Conservation (phyloP, 2,113 vertebrate genomes). For the Plestiodon gilberti region DNA sequence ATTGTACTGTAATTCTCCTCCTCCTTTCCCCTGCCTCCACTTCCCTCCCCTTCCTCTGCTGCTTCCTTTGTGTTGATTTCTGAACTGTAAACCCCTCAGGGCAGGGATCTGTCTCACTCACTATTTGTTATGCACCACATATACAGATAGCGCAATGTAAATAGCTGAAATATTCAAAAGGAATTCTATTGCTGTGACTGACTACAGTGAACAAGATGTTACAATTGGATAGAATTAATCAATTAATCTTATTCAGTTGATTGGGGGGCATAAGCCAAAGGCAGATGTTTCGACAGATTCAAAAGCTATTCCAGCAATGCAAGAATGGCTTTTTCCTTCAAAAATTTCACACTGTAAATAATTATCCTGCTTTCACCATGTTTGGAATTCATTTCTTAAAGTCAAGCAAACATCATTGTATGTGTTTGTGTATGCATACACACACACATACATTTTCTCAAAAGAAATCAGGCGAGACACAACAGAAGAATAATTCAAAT, state of each 20-base stretch:
- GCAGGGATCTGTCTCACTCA: too few species aligned
- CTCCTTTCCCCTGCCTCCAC: too few species aligned
- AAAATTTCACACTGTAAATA: slow-evolving; percentile 10
- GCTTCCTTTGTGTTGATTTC: too few species aligned
- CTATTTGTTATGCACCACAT: too few species aligned
- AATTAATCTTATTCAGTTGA: not conserved
- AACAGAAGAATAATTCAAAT: slow-evolving; percentile 54
- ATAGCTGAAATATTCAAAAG: too few species aligned
- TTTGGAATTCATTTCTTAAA: slow-evolving; percentile 26
- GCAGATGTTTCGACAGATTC: not conserved
- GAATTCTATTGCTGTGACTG: not conserved
- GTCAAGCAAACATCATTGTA: not conserved
- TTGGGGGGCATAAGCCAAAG: too few species aligned
- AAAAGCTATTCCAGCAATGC: not conserved
- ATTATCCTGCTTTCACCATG: not conserved
- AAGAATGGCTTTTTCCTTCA: not conserved
- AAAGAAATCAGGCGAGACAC: slow-evolving; percentile 49
- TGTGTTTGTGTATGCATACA: not conserved
- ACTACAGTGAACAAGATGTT: not conserved
- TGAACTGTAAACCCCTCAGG: too few species aligned
- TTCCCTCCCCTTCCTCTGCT: too few species aligned
- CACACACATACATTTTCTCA: slow-evolving; percentile 25
- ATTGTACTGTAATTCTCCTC: too few species aligned
- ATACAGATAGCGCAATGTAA: too few species aligned
- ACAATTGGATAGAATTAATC: not conserved